Conservation (phyloP, 2,113 vertebrate species). For the Pluvianellus socialis region DNA sequence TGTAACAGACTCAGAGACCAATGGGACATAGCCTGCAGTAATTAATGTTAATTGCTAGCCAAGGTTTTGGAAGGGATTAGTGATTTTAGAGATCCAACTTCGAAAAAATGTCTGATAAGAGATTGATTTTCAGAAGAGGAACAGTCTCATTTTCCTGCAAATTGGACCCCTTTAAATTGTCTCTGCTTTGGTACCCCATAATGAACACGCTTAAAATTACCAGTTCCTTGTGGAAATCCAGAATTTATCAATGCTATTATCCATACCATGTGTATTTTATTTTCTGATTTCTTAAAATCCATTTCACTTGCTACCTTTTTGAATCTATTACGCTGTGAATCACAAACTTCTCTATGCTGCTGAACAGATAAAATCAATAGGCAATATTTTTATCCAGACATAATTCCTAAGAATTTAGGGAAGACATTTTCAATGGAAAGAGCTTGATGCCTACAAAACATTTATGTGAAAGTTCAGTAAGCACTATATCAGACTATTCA, state of each 20-base stretch:
- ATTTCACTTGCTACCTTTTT: not conserved
- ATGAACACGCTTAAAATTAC: not conserved
- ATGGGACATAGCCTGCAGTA: not conserved
- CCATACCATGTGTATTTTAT: not conserved
- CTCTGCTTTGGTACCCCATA: not conserved
- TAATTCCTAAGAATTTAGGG: not conserved
- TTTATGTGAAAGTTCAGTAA: not conserved
- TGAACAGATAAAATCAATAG: not conserved
- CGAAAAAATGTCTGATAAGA: not conserved
- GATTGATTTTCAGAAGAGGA: not conserved
- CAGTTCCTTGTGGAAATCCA: not conserved
- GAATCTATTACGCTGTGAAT: not conserved
- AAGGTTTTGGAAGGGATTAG: not conserved
- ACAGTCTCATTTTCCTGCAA: not conserved
- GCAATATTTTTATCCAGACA: constrained; percentile 2
- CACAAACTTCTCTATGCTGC: not conserved
- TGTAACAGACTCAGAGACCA: not conserved
- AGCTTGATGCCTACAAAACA: not conserved
- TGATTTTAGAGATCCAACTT: not conserved
- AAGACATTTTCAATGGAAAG: not conserved
- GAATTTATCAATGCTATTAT: not conserved
- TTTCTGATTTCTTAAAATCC: not conserved
- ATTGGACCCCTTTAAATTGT: not conserved
- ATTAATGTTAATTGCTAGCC: not conserved
- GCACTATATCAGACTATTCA: not conserved